Evolutionary conservation across 2,113 vertebrate species (phyloP).

Genomic region (Vulpes ferrilata): DNA sequence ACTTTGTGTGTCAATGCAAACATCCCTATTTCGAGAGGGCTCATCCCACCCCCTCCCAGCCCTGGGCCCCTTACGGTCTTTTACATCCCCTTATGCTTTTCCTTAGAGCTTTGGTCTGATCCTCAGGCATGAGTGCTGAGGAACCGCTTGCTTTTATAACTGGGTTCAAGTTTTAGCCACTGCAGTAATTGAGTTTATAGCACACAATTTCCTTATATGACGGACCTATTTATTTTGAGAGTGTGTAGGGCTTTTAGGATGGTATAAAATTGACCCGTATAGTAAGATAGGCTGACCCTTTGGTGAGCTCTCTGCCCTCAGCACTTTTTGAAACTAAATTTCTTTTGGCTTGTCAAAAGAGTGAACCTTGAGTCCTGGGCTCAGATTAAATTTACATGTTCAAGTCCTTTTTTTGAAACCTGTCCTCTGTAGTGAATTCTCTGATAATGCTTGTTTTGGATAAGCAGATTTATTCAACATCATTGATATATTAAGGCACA

Average conservation of each 20-base stretch:
- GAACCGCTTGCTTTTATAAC: constrained; percentile 45
- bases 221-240: constrained; percentile 48
- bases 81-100: neutral
- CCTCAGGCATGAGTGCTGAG: neutral
- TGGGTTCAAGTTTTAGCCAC: constrained; percentile 51
- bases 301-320: neutral
- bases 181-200: constrained; percentile 11
- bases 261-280: neutral
- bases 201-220: neutral
- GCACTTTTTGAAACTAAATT: neutral
- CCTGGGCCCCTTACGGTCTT: neutral
- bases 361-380: neutral
- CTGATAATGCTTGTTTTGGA: neutral
- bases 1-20: neutral
- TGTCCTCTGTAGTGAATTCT: constrained; percentile 7
- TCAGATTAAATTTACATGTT: constrained; percentile 18
- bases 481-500: neutral
- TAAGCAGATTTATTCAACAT: neutral
- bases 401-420: neutral
- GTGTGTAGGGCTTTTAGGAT: constrained; percentile 16
- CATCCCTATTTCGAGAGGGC: neutral
- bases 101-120: neutral
- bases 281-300: neutral
- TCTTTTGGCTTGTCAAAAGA: constrained; percentile 37
- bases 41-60: neutral